Evolutionary conservation across 1,140 invertebrate genomes (phyloP), one percentile per base, ranked within the genome.

Genomic region (Drosophila murphyi): DNA sequence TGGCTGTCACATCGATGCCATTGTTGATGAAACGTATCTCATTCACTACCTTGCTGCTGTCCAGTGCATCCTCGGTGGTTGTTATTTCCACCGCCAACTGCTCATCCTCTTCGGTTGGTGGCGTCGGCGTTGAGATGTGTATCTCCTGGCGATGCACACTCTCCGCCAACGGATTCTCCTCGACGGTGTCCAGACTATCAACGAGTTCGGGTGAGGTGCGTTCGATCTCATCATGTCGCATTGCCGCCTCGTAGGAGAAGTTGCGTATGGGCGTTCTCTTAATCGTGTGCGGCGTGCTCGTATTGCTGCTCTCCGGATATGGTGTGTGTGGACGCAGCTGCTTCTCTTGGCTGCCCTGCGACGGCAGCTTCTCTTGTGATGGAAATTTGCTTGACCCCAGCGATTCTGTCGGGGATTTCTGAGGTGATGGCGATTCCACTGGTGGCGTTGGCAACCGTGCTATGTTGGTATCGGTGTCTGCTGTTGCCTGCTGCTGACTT

Each of bases 1-100:
- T 92, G 20, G 78, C 85, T 2, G 91, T 92, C 31, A 92, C 91
- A 83, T 92, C 91, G 37, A 92, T 67, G n/a, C 91, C 91, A 59
- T 92, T 91, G 57, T 92, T 92, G 28, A 92, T 92, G 39, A 92
- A 92, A 1, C 91, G 82, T 51, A 92, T 92, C 61, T 92, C 91
- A 60, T 92, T 92, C 0, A 92, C 72, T 31, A 91, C 77, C 10
- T 90, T 90, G 31, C 75, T 90, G 56, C 87, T 75, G 62, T 91
- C 91, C 55, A 78, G 54, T 1, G 80, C 74, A 61, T 92, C 91
- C 5, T 79, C 78, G 4, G 71, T 91, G 4, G 91, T 91, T 2
- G 82, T 90, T 51, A 92, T 92, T 43, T 92, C 91, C 29, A 92
- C 78, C 3, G 82, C 83, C 52, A 92, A 31, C 28, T 92, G 82